A percentile compares a stretch with the other conserved stretches of the same genome.
Evolutionary conservation across 2,113 vertebrate species (phyloP).

Genomic region (Acrocephalus arundinaceus): DNA sequence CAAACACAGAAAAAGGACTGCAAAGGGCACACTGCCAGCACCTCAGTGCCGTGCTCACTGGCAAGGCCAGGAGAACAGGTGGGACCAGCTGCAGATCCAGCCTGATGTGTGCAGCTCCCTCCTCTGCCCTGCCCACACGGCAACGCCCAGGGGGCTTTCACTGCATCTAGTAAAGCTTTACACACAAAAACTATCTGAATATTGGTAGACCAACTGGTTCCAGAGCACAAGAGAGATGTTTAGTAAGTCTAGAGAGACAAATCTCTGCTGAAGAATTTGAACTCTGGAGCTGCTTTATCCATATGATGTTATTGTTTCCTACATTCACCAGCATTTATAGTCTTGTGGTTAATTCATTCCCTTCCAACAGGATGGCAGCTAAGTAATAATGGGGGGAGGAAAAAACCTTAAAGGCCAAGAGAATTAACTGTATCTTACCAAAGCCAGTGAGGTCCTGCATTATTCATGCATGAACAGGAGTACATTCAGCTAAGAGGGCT

Average conservation of each 20-base stretch:
- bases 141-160: rapidly evolving
- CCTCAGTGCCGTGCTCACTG: background rate
- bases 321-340: background rate
- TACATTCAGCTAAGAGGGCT: background rate
- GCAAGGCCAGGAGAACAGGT: background rate
- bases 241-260: background rate
- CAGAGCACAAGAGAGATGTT: background rate
- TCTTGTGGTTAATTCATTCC: background rate
- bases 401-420: background rate
- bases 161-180: background rate
- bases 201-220: too few species aligned
- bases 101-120: rapidly evolving
- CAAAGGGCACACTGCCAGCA: background rate
- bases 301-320: background rate
- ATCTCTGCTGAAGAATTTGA: background rate
- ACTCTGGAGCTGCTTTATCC: background rate
- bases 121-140: background rate
- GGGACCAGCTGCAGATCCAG: background rate
- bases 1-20: background rate
- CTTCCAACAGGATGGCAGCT: background rate
- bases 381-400: background rate
- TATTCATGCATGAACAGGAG: background rate
- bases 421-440: slow-evolving; percentile 11
- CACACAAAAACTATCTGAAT: background rate
- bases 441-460: background rate